Conservation (phyloP, 2,888 invertebrate species). For the Rhamnusium bicolor region DNA sequence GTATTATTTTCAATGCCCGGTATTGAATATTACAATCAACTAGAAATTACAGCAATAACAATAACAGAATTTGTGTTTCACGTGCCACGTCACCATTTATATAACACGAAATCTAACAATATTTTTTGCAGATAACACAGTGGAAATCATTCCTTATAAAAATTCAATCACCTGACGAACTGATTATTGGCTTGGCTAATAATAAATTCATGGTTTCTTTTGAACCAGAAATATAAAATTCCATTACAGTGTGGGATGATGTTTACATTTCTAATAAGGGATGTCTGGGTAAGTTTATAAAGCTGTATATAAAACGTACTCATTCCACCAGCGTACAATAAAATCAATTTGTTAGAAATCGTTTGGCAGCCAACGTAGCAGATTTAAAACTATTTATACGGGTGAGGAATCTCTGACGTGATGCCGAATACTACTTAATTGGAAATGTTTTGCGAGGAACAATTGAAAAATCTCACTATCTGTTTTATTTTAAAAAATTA, state of each 20-base stretch:
- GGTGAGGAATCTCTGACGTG: not conserved
- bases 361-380: not conserved
- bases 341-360: not conserved
- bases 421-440: not conserved
- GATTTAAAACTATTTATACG: not conserved
- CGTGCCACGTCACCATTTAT: not conserved
- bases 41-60: not conserved
- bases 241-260: not conserved
- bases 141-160: not conserved
- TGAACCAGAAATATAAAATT: not conserved
- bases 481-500: too few species aligned
- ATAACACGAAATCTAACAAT: not conserved
- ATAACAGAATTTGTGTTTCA: not conserved
- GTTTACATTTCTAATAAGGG: not conserved
- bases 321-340: not conserved
- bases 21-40: not conserved
- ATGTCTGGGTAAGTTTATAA: not conserved
- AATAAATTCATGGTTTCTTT: not conserved
- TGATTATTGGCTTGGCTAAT: not conserved
- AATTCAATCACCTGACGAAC: not conserved
- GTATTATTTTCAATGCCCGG: too few species aligned
- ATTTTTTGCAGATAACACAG: not conserved
- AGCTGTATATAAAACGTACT: not conserved
- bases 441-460: not conserved
- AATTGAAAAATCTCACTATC: too few species aligned